These are phyloP conservation scores for Siderastrea radians DNA, from an alignment of 92 coral and sea anemone species.

Conservation along the genomic window DNA sequence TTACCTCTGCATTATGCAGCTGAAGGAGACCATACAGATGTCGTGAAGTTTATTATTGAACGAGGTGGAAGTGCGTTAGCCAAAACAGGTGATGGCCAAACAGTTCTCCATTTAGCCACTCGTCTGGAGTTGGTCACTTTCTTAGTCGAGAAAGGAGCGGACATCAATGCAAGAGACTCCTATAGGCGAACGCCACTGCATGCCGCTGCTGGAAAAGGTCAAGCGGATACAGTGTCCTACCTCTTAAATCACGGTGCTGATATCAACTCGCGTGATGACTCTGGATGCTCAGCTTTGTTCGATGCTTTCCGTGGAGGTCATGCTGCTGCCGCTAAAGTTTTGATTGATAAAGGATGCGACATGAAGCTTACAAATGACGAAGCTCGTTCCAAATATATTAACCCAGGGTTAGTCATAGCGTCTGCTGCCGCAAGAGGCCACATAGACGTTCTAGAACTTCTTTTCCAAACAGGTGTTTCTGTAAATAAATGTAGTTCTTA, in stretches of 20 bases:
- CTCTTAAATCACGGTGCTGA: no score
- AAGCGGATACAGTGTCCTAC: no score
- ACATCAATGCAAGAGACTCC: no score
- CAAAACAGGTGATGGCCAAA: background rate
- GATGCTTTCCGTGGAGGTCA: background rate
- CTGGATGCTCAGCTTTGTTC: background rate
- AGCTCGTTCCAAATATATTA: background rate
- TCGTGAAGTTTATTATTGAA: background rate
- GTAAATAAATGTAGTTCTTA: no score
- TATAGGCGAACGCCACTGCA: no score
- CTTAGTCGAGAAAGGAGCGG: no score
- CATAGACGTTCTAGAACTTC: slow-evolving; percentile 1
- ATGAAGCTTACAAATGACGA: background rate
- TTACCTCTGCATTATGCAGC: no score
- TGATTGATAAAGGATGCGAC: background rate
- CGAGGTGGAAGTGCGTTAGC: background rate
- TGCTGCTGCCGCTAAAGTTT: no score
- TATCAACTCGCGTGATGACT: no score
- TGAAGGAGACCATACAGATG: background rate
- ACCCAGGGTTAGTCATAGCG: background rate
- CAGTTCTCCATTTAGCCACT: no score
- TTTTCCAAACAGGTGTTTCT: background rate
- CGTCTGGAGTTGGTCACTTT: no score
- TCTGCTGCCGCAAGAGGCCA: background rate
- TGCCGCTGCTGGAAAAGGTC: no score